Base-by-base conservation (phyloP, 2,113 vertebrate species). In the Acanthochromis polyacanthus region DNA sequence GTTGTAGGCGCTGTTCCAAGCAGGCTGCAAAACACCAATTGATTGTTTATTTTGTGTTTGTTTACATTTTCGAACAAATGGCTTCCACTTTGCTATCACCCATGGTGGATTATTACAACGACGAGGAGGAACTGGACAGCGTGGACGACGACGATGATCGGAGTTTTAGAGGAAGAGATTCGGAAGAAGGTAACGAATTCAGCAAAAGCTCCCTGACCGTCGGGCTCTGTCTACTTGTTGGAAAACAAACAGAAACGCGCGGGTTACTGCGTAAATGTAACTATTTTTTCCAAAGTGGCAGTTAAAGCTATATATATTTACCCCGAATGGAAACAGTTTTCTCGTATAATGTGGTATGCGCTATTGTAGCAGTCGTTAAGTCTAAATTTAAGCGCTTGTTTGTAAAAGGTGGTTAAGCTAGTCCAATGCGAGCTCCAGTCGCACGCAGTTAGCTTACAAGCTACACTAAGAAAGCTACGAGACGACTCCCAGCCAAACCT, bases 131-230 rank as follows among this genome's bases (percentile, higher is more conserved):
- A 45, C 96, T 98, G 19, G 96, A 97, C 71, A 97, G 96, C 73
- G 96, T 98, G 85, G 97, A 97, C 8, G 97, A 98, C 66, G 98
- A 98, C 58, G 97, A 98, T 25, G 98, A 98, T 65, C 95, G 96
- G 20, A 98, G 98, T 89, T 96, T 96, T 75, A 96, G 97, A 57
- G 97, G 96, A 43, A 95, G 97, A 69, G 98, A 98, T 81, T 98
- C 97, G 0, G 97, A 99, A 48, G 98, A 97, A 95, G 97, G 97
- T 97, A 85, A 73, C 22, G 11, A 61, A 75, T 50, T 82, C 19
- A 7, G 20, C 5, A 62, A 46, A 53, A 38, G 56, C 48, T 58
- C 3, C 46, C 32, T 22, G 25, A 51, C 51, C 50, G 45, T 64
- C 9, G 78, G 87, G 75, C 77, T 85, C 75, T 8, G 83, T 78